Evolutionary conservation across 64 coral and sea anemone genomes (phyloP), one percentile per base, ranked within the genome.

Genomic region (Actinia equina): DNA sequence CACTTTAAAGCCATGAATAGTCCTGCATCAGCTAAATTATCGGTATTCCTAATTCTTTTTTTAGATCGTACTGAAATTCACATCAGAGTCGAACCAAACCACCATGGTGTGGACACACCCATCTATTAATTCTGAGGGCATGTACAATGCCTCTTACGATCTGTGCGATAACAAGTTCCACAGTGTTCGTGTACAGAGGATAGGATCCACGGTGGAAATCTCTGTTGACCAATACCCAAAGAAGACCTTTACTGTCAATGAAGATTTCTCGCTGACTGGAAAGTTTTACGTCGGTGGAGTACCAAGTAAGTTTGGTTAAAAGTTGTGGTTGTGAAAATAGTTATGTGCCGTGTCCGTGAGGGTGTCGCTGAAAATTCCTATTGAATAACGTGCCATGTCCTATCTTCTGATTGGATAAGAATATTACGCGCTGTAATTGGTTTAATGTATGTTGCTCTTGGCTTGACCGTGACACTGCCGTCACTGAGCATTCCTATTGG

Each of bases 151-250:
- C 18, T 96, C 94, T 2, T 96, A 88, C 81, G 52, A 89, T 51
- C 52, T 96, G 23, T 96, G 94, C 82, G 91, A 96, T 87, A 96
- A 96, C 23, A 80, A 93, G 13, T 93, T 88, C 85, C 94, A 96
- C 54, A 46, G 77, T 77, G 76, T 96, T 30, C 79, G 82, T 1
- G 44, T 96, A 8, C 82, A 89, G 53, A 80, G 86, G 59, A 62
- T 4, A n/a, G 61, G 76, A 10, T 77, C 55, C 80, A 13, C 55
- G 30, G 63, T 93, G 5, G 79, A 41, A 11, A 69, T 96, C 44
- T 67, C 86, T 15, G 94, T 96, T 15, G 94, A 96, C 64, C 74
- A 86, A 19, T 85, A 96, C 53, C 43, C 8, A 11, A 77, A 85
- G 0, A 69, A 89, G 22, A 8, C 42, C 15, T 83, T 18, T n/a